Percentiles rank a stretch among this genome's conserved stretches.
These are phyloP conservation scores for Bradypodion ventrale DNA, from an alignment of 2,797 vertebrate species.

Conservation along the genomic window DNA sequence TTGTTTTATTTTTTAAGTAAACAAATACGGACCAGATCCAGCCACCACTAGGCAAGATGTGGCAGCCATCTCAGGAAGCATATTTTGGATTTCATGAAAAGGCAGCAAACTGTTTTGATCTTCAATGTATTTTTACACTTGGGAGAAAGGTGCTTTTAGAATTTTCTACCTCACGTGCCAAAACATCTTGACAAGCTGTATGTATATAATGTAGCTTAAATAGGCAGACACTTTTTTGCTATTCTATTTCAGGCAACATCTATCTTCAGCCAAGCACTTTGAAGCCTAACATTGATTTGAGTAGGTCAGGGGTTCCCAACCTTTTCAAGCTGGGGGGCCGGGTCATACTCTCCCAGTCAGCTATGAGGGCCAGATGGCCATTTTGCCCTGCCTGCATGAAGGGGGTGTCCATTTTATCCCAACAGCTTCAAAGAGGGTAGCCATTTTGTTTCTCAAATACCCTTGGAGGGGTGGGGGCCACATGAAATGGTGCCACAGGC, in stretches of 20 bases:
- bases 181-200: background rate
- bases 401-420: no score
- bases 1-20: background rate
- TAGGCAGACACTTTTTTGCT: background rate
- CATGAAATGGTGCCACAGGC: no score
- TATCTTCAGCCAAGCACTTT: background rate
- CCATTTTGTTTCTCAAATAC: no score
- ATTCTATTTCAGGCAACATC: background rate
- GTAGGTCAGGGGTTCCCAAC: no score
- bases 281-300: no score
- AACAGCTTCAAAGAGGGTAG: no score
- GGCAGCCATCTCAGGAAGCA: background rate
- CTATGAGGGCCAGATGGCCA: no score
- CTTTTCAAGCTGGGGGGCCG: no score
- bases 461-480: no score
- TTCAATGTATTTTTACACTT: background rate
- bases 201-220: background rate
- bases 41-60: background rate
- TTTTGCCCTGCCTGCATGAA: no score
- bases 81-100: background rate
- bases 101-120: background rate
- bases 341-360: no score
- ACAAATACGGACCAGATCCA: background rate
- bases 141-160: background rate
- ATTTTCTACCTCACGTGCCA: background rate